Evolutionary conservation across 2,888 invertebrate genomes (phyloP).

Genomic region (Chloroclysta siterata): DNA sequence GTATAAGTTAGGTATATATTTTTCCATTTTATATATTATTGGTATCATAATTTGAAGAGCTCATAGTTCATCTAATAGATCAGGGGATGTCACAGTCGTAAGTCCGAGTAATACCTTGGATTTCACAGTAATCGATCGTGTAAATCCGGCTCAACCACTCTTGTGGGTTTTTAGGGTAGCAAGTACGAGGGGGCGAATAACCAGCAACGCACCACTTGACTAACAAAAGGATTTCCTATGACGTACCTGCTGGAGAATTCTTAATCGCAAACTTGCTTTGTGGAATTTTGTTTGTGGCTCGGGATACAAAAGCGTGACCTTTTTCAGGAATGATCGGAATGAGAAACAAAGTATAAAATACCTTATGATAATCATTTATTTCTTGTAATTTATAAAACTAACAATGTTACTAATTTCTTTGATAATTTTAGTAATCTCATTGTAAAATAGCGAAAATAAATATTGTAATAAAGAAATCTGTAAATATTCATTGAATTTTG

Average conservation of each 20-base stretch:
- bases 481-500: no score
- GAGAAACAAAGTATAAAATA: no score
- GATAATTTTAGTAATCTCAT: no score
- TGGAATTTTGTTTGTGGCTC: slow-evolving; percentile 43
- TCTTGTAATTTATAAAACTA: no score
- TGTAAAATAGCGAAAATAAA: no score
- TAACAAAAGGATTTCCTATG: slow-evolving; percentile 67
- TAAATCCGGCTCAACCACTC: slow-evolving; percentile 70
- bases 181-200: slow-evolving; percentile 58
- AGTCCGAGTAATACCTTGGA: slow-evolving; percentile 50
- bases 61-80: background rate
- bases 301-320: background rate
- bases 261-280: slow-evolving; percentile 55
- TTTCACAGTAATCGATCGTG: slow-evolving; percentile 66
- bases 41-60: background rate
- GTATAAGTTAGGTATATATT: no score
- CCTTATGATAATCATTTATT: no score
- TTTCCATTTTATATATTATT: no score
- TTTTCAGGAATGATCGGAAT: background rate
- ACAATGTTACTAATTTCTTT: no score
- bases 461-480: no score
- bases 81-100: slow-evolving; percentile 25
- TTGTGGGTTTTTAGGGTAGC: slow-evolving; percentile 57
- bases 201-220: slow-evolving; percentile 57
- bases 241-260: slow-evolving; percentile 54